phyloP scores from a whole-genome alignment of 1,140 invertebrate species.

The Mamestra configurata region DNA sequence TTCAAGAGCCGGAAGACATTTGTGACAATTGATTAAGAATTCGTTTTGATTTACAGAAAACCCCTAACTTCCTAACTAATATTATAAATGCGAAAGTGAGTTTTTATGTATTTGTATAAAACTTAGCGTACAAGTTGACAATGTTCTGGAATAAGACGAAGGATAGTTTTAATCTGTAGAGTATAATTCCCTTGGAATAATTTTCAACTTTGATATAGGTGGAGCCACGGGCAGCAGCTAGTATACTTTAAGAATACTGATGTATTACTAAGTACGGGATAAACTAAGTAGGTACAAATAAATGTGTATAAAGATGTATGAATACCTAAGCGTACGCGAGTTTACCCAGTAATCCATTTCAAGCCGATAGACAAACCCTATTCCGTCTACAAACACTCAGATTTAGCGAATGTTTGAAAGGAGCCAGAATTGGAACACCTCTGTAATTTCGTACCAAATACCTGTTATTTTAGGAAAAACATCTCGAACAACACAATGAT shows the following conservation, averaged over 20 bases:
- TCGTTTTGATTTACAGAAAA: neutral
- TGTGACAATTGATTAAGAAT: neutral
- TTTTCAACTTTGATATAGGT: no score
- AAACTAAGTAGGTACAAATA: no score
- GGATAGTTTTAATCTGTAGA: no score
- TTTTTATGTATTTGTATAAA: no score
- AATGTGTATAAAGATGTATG: neutral
- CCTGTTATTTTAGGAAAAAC: constrained; percentile 39
- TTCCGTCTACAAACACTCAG: neutral
- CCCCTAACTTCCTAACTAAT: no score
- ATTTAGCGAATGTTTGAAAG: neutral
- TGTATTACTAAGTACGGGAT: no score
- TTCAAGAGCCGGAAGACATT: neutral
- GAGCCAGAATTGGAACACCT: neutral
- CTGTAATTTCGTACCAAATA: constrained; percentile 5
- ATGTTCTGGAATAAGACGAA: no score
- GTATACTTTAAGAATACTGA: no score
- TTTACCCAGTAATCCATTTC: neutral
- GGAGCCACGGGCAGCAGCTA: neutral
- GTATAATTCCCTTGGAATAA: no score
- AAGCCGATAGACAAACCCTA: neutral
- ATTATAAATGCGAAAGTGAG: no score
- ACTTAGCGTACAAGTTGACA: no score
- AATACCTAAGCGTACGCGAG: neutral
- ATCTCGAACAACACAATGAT: constrained; percentile 32